Evolutionary conservation across 2,888 invertebrate genomes (phyloP).

Genomic region (Penaeus monodon): DNA sequence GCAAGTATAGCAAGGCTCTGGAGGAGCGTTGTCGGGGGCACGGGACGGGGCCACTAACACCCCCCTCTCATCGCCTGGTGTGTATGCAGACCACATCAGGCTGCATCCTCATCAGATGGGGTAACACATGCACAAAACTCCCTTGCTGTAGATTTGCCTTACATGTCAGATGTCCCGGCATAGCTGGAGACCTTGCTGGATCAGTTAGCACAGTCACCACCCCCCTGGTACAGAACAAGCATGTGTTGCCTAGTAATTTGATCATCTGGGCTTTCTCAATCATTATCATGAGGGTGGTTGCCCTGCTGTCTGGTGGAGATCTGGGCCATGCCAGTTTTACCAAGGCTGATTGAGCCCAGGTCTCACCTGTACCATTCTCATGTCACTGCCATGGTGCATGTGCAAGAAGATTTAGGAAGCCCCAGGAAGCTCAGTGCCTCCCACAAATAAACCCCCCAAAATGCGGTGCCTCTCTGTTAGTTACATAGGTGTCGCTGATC

Average conservation of each 20-base stretch:
- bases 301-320: constrained; percentile 44
- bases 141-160: not conserved
- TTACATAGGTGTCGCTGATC: constrained; percentile 63
- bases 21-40: constrained; percentile 23
- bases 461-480: constrained; percentile 64
- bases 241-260: constrained; percentile 58
- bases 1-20: constrained; percentile 26
- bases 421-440: constrained; percentile 38
- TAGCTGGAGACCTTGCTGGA: not conserved
- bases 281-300: constrained; percentile 54
- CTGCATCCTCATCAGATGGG: constrained; percentile 61
- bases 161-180: too few species aligned
- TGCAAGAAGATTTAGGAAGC: constrained; percentile 48
- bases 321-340: constrained; percentile 35
- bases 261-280: constrained; percentile 61
- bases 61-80: constrained; percentile 60
- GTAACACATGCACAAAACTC: constrained; percentile 52
- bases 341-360: constrained; percentile 44
- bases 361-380: constrained; percentile 51
- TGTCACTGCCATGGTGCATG: constrained; percentile 48
- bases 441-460: constrained; percentile 59
- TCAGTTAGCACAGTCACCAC: constrained; percentile 5
- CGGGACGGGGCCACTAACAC: constrained; percentile 58
- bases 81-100: constrained; percentile 55
- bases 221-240: constrained; percentile 35